Conservation (phyloP, 2,888 invertebrate species). For the Acrobasis repandana region DNA sequence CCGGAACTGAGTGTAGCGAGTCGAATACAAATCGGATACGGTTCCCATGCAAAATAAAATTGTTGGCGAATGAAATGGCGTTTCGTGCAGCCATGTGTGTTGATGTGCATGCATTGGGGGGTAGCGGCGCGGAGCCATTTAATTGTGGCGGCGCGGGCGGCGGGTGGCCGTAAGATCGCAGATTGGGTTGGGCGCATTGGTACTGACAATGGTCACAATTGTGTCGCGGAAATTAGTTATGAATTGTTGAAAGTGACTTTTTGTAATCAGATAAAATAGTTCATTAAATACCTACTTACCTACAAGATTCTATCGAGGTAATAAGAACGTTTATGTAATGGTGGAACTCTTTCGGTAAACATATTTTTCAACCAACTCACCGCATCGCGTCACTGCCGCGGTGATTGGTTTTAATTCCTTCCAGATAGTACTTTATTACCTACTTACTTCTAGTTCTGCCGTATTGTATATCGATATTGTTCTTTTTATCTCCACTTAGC, state of each 20-base stretch:
- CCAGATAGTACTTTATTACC: too few species aligned
- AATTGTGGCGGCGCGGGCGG: slow-evolving; percentile 59
- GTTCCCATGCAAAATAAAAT: slow-evolving; percentile 47
- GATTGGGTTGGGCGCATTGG: background rate
- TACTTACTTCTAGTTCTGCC: too few species aligned
- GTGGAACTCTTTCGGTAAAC: too few species aligned
- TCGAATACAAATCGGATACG: slow-evolving; percentile 55
- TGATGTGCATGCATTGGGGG: slow-evolving; percentile 62
- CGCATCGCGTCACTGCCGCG: too few species aligned
- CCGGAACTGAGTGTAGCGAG: slow-evolving; percentile 56
- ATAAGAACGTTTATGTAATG: too few species aligned
- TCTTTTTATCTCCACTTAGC: too few species aligned
- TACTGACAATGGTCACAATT: background rate
- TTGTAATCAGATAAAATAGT: background rate
- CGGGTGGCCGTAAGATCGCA: slow-evolving; percentile 16
- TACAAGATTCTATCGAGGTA: too few species aligned
- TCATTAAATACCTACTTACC: too few species aligned
- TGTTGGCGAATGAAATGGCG: slow-evolving; percentile 43
- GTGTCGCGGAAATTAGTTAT: background rate
- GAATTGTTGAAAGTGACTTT: background rate
- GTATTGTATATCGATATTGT: too few species aligned
- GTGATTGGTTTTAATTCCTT: too few species aligned
- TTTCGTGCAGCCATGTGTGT: slow-evolving; percentile 41
- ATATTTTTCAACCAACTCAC: too few species aligned
- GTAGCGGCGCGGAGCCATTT: slow-evolving; percentile 71